A percentile compares a stretch with the other conserved stretches of the same genome.
phyloP scores from a whole-genome alignment of 2,888 invertebrate species.

The Lasioglossum malachurum region DNA sequence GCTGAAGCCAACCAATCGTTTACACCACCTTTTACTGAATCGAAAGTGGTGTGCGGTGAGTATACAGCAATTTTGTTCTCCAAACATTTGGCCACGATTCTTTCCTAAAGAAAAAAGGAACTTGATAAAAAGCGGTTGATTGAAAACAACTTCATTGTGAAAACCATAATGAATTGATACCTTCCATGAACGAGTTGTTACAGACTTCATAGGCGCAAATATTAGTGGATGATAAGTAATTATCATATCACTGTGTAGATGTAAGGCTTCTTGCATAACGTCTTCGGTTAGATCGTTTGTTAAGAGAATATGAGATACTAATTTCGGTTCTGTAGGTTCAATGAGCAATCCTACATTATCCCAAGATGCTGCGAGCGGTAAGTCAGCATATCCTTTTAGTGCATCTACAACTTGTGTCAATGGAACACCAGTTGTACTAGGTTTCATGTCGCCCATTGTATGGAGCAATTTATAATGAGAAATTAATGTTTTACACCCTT shows the following conservation, averaged over 20 bases:
- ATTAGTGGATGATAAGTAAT: constrained; percentile 98
- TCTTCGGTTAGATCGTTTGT: constrained; percentile 97
- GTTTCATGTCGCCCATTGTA: constrained; percentile 53
- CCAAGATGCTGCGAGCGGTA: constrained; percentile 92
- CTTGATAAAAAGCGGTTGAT: neutral
- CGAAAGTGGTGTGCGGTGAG: constrained; percentile 97
- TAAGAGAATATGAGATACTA: constrained; percentile 89
- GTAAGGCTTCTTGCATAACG: constrained; percentile 93
- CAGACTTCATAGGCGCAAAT: constrained; percentile 92
- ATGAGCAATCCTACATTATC: constrained; percentile 97
- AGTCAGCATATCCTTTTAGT: constrained; percentile 90
- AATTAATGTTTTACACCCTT: constrained; percentile 2
- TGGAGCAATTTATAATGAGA: neutral
- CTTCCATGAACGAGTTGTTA: constrained; percentile 89
- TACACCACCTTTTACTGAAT: constrained; percentile 93
- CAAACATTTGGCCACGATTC: constrained; percentile 92
- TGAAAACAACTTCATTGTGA: neutral
- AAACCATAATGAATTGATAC: constrained; percentile 82
- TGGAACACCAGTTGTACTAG: constrained; percentile 82
- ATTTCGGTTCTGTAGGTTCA: constrained; percentile 88
- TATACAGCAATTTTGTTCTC: constrained; percentile 95
- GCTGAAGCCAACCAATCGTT: constrained; percentile 96
- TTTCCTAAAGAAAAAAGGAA: constrained; percentile 87
- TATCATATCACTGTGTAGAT: constrained; percentile 90
- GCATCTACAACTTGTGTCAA: constrained; percentile 86